These are phyloP conservation scores for Apamea crenata DNA, from an alignment of 2,888 invertebrate genomes.

Conservation along the genomic window DNA sequence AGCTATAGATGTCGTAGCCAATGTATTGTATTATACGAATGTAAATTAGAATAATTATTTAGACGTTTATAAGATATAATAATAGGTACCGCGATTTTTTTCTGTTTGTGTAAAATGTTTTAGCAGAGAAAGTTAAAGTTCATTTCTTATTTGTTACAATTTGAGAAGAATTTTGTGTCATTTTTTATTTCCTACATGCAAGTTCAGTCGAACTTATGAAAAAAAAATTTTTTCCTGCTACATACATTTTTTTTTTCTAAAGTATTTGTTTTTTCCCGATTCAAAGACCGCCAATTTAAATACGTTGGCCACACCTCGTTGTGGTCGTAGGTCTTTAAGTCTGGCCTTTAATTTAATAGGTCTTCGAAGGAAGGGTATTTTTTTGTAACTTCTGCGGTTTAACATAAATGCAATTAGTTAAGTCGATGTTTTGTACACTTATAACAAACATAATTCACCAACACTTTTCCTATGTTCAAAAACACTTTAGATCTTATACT, in stretches of 20 bases:
- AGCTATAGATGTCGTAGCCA: conserved; percentile 80
- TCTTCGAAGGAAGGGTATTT: background rate
- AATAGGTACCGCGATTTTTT: conserved; percentile 54
- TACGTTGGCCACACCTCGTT: background rate
- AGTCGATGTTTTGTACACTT: conserved; percentile 46
- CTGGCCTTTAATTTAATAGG: background rate
- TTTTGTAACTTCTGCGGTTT: conserved; percentile 23
- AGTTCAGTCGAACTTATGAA: background rate
- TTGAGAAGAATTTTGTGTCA: too few species aligned
- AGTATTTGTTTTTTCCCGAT: background rate
- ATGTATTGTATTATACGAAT: conserved; percentile 76
- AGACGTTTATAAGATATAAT: conserved; percentile 67
- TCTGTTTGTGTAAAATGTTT: conserved; percentile 5
- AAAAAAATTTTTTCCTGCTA: background rate
- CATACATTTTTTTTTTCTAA: background rate
- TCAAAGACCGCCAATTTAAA: background rate
- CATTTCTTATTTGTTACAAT: background rate
- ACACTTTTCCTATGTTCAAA: conserved; percentile 17
- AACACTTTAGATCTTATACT: conserved; percentile 34
- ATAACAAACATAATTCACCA: conserved; percentile 35
- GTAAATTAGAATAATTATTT: conserved; percentile 69
- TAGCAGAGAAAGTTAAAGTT: background rate
- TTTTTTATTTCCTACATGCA: background rate
- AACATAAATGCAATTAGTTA: conserved; percentile 38
- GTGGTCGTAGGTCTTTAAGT: background rate